A percentile compares a stretch with the other conserved stretches of the same genome.
Evolutionary conservation across 2,113 vertebrate species (phyloP).

Genomic region (Atlantisia rogersi): DNA sequence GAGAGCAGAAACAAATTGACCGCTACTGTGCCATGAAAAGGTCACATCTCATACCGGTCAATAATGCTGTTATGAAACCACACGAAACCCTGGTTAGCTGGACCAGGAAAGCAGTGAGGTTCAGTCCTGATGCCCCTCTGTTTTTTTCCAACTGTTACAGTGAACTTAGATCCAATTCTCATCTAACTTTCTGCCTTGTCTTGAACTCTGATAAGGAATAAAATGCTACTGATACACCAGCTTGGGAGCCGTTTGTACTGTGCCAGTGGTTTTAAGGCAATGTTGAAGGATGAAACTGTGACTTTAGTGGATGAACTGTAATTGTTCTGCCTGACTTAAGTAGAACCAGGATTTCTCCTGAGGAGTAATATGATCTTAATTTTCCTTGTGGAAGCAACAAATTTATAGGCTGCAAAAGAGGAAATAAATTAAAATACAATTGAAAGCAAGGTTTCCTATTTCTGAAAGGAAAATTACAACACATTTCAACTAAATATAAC

Average conservation of each 20-base stretch:
- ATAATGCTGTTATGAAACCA: slow-evolving; percentile 15
- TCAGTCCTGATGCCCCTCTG: background rate
- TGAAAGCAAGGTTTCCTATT: background rate
- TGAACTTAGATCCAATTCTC: background rate
- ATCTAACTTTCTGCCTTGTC: background rate
- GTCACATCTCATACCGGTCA: background rate
- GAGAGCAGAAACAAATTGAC: slow-evolving; percentile 1
- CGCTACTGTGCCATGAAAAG: background rate
- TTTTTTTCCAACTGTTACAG: background rate
- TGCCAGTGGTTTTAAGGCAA: background rate
- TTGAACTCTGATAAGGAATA: background rate
- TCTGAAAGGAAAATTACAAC: background rate
- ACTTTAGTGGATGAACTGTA: background rate
- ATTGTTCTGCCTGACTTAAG: background rate
- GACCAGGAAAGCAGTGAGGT: background rate
- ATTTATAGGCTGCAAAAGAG: background rate
- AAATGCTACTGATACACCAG: background rate
- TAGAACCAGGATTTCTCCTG: background rate
- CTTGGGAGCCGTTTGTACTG: background rate
- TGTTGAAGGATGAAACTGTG: background rate
- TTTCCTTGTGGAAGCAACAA: background rate
- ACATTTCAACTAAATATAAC: background rate
- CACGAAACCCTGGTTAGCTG: background rate
- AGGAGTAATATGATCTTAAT: background rate
- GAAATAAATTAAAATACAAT: background rate